phyloP scores from a whole-genome alignment of 2,888 invertebrate species.

The Drosophila neutralis region DNA sequence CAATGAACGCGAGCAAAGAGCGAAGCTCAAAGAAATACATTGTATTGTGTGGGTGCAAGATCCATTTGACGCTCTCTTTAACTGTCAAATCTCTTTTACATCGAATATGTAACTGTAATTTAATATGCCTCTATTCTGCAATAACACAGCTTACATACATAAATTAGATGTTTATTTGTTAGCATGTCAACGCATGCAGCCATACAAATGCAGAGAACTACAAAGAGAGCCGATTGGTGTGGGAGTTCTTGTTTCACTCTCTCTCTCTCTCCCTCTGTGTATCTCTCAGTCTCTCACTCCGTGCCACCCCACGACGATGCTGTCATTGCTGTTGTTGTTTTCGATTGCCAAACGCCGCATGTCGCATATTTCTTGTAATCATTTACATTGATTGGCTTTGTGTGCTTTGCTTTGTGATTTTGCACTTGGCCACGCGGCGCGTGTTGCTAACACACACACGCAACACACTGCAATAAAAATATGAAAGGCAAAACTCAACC shows the following conservation, averaged over 20 bases:
- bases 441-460: constrained; percentile 25
- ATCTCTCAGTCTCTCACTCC: background rate
- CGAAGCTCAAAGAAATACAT: constrained; percentile 7
- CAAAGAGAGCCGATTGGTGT: constrained; percentile 38
- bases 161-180: constrained; percentile 18
- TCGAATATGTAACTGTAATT: constrained; percentile 1
- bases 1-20: constrained; percentile 32
- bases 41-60: constrained; percentile 11
- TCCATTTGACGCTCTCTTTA: constrained; percentile 21
- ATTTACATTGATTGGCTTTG: constrained; percentile 63
- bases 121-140: constrained; percentile 1
- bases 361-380: constrained; percentile 59
- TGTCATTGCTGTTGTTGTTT: constrained; percentile 44
- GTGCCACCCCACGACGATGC: constrained; percentile 36
- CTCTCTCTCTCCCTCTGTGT: constrained; percentile 3
- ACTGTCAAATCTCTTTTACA: background rate
- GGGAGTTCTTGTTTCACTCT: constrained; percentile 40
- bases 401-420: constrained; percentile 63
- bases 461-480: constrained; percentile 28
- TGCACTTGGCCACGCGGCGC: constrained; percentile 59
- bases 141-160: background rate
- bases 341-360: constrained; percentile 57
- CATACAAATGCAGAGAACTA: constrained; percentile 41
- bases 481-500: constrained; percentile 28
- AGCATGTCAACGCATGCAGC: constrained; percentile 27